Evolutionary conservation across 1,140 invertebrate genomes (phyloP), one percentile per base, ranked within the genome.

Genomic region (Coelopa frigida): DNA sequence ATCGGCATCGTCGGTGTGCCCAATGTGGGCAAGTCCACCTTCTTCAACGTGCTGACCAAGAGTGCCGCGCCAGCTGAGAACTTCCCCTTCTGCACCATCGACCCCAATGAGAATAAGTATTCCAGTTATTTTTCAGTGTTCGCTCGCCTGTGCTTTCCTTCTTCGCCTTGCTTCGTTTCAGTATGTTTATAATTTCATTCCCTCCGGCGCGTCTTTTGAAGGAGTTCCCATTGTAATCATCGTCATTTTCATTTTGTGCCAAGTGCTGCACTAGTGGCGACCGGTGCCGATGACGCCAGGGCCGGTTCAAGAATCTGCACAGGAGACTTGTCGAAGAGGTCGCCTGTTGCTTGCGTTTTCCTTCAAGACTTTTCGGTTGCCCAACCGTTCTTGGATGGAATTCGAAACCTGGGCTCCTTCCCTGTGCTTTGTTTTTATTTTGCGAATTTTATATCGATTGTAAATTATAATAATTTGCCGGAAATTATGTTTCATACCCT

Each of bases 41-140:
- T 99, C 73, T 99, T 99, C 77, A 99, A 99, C 74, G 94, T 99
- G 1, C 71, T 99, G 24, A 98, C 94, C 14, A 94, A 98, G 70
- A 96, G 91, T 68, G 84, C 90, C 61, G 95, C 91, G 8, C 82
- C 92, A 44, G 94, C 96, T 44, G 91, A 98, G 75, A 98, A 99
- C 67, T 98, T 98, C 72, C 96, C 97, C 5, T 99, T 99, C 76
- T 99, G 97, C 77, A 99, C 97, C 62, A 99, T 99, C 65, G 94
- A 99, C 77, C 97, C 97, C 18, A 99, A 99, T 92, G 96, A 99
- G 84, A 98, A 94, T 96, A 93, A 94, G 89, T 93, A 87, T 85
- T 63, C 66, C 69, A 73, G 70, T 54, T 47, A 58, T 26, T 10
- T 41, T 14, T 35, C 22, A 38, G 12, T 14, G 12, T 20, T 27